These are phyloP conservation scores for Elanus axillaris DNA, from an alignment of 2,113 vertebrate genomes.

Conservation along the genomic window DNA sequence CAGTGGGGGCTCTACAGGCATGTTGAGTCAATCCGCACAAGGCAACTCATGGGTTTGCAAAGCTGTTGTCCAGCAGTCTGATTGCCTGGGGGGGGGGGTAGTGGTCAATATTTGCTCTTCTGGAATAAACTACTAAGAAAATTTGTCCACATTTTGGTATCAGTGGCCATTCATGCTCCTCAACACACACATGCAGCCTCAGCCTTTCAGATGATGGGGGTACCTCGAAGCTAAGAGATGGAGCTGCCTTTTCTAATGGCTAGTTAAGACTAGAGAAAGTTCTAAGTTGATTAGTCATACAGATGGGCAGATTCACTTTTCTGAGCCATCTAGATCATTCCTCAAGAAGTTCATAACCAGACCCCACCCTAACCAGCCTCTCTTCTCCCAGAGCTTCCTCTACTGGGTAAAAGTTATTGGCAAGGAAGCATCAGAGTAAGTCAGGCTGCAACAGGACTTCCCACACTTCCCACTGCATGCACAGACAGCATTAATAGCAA, in stretches of 20 bases:
- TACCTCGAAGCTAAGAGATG: neutral
- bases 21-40: neutral
- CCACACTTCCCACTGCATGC: neutral
- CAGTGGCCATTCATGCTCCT: neutral
- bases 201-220: neutral
- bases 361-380: neutral
- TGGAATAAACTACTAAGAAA: neutral
- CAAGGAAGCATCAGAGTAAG: neutral
- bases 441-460: neutral
- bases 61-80: neutral
- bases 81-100: neutral
- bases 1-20: fast-evolving
- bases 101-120: neutral
- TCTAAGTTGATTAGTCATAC: neutral
- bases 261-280: neutral
- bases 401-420: neutral
- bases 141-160: neutral
- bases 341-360: neutral
- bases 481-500: neutral
- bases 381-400: neutral
- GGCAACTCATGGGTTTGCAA: neutral
- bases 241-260: neutral
- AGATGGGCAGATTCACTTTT: neutral
- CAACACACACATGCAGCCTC: neutral
- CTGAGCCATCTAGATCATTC: neutral